Evolutionary conservation across 2,888 invertebrate species (phyloP).

Genomic region (Lepidochitona cinerea): DNA sequence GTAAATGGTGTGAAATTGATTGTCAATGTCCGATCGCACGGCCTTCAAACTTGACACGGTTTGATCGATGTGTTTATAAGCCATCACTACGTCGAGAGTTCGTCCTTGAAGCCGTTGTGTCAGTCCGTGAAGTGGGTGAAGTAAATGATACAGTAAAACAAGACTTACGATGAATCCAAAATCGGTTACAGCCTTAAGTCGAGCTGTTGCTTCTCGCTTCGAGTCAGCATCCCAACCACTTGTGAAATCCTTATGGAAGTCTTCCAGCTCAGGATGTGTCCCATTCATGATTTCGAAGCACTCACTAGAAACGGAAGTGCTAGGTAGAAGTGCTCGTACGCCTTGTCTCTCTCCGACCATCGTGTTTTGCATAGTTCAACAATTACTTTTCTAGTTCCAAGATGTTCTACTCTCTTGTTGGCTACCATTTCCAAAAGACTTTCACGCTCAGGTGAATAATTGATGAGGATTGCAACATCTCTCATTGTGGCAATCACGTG

Average conservation of each 20-base stretch:
- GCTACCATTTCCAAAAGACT: slow-evolving; percentile 7
- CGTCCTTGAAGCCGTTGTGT: slow-evolving; percentile 11
- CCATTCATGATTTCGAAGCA: slow-evolving; percentile 14
- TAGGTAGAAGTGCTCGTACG: slow-evolving; percentile 15
- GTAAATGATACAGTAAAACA: slow-evolving; percentile 9
- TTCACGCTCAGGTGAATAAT: slow-evolving; percentile 13
- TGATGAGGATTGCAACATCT: slow-evolving; percentile 6
- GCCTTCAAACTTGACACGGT: neutral
- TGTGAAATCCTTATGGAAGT: neutral
- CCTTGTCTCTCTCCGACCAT: slow-evolving; percentile 16
- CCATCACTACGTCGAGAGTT: slow-evolving; percentile 7
- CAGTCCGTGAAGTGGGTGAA: slow-evolving; percentile 7
- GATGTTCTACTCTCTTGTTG: neutral
- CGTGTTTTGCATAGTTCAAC: slow-evolving; percentile 14
- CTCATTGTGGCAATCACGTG: slow-evolving; percentile 9
- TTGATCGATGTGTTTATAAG: slow-evolving; percentile 1
- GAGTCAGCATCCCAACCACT: slow-evolving; percentile 2
- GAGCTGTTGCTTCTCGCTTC: neutral
- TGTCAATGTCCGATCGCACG: slow-evolving; percentile 7
- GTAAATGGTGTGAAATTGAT: slow-evolving; percentile 6
- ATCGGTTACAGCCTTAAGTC: slow-evolving; percentile 1
- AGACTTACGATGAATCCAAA: slow-evolving; percentile 14
- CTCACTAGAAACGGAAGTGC: slow-evolving; percentile 15
- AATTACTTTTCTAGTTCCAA: slow-evolving; percentile 3
- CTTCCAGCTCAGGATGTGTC: slow-evolving; percentile 3